phyloP scores from a whole-genome alignment of 2,888 invertebrate species.

The Sarcophaga carnaria region DNA sequence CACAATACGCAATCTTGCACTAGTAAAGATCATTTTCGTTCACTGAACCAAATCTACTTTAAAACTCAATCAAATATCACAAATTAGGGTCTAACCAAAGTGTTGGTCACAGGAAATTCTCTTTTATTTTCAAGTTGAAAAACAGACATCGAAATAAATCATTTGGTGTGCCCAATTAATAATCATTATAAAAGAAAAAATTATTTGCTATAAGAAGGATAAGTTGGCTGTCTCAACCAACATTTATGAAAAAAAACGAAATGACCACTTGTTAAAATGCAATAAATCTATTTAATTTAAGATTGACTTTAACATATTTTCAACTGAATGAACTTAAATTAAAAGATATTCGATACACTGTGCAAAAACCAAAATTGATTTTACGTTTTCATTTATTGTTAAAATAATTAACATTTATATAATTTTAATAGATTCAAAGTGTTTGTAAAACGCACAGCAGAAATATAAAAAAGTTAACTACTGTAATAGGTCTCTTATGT shows the following conservation, averaged over 20 bases:
- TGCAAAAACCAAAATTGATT: no score
- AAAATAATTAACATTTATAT: no score
- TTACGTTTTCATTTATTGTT: no score
- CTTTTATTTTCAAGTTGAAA: constrained; percentile 28
- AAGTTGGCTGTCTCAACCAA: no score
- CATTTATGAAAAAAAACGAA: no score
- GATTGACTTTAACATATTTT: constrained; percentile 27
- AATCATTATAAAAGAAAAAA: no score
- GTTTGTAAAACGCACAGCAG: no score
- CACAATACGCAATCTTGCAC: not conserved
- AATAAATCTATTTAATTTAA: constrained; percentile 27
- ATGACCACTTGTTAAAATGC: not conserved
- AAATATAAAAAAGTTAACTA: no score
- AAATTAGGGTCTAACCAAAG: not conserved
- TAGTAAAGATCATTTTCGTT: constrained; percentile 1
- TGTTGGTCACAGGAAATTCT: not conserved
- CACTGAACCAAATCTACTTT: not conserved
- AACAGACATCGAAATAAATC: constrained; percentile 7
- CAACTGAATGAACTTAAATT: constrained; percentile 8
- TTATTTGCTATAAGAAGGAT: no score
- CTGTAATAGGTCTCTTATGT: no score
- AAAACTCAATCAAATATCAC: not conserved
- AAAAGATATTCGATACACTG: no score
- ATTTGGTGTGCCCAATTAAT: not conserved
- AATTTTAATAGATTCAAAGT: no score